Evolutionary conservation across 2,888 invertebrate genomes (phyloP).

Genomic region (Heliconius aoede): DNA sequence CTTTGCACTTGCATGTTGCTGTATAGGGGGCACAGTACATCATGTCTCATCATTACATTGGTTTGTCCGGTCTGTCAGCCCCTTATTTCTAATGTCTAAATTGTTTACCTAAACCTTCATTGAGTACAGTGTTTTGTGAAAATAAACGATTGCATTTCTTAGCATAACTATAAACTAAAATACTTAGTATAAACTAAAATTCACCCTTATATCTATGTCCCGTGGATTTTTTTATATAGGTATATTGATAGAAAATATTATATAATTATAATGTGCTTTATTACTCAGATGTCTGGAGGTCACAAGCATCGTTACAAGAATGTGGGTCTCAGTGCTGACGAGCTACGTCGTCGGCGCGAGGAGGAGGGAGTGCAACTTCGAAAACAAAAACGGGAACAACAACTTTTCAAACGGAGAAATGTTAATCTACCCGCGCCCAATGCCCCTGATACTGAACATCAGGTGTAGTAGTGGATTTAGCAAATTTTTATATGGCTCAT

Average conservation of each 20-base stretch:
- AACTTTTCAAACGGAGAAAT: conserved; percentile 95
- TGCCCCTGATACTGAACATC: conserved; percentile 68
- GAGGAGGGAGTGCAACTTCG: conserved; percentile 98
- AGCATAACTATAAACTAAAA: too few relatives aligned
- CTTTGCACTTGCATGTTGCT: too few relatives aligned
- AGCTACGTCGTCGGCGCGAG: conserved; percentile 94
- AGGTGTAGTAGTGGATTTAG: conserved; percentile 57
- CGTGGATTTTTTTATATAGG: not conserved
- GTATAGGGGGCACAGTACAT: too few relatives aligned
- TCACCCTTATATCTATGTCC: not conserved
- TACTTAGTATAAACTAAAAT: not conserved
- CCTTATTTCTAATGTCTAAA: too few relatives aligned
- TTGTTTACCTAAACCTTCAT: too few relatives aligned
- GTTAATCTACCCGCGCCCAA: conserved; percentile 82
- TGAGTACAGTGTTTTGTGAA: too few relatives aligned
- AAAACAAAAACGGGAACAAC: conserved; percentile 97
- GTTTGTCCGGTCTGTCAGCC: too few relatives aligned
- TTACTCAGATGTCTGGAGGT: conserved; percentile 88
- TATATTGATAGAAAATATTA: not conserved
- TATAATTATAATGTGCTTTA: not conserved
- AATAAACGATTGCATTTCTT: too few relatives aligned
- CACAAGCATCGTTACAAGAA: conserved; percentile 98
- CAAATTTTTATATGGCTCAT: not conserved
- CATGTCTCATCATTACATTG: too few relatives aligned
- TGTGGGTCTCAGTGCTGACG: conserved; percentile 94